Percentiles rank a stretch among this genome's conserved stretches.
These are phyloP conservation scores for Rhodophaea formosa DNA, from an alignment of 2,888 invertebrate species.

Conservation along the genomic window DNA sequence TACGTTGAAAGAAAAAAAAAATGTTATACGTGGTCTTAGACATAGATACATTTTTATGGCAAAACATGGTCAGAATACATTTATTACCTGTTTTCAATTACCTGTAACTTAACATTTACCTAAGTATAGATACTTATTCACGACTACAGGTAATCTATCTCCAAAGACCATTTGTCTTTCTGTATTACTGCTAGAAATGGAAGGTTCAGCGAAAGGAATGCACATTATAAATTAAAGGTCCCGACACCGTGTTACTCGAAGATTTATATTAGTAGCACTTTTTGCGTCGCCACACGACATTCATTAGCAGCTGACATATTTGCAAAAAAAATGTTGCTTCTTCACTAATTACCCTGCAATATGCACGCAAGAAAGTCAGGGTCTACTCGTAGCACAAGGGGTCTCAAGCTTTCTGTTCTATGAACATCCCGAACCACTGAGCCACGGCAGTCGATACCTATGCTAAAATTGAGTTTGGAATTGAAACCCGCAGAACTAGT, in stretches of 20 bases:
- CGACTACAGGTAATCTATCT: neutral
- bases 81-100: conserved; percentile 30
- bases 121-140: neutral
- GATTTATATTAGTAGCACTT: conserved; percentile 65
- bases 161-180: conserved; percentile 8
- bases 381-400: neutral
- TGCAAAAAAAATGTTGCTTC: conserved; percentile 34
- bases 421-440: no score
- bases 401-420: neutral
- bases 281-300: conserved; percentile 70
- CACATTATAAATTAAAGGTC: conserved; percentile 70
- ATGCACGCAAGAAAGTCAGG: neutral
- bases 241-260: conserved; percentile 53
- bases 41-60: no score
- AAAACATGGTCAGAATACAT: no score
- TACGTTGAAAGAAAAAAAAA: no score
- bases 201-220: conserved; percentile 58
- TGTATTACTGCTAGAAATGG: conserved; percentile 29
- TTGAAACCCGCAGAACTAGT: no score
- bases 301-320: conserved; percentile 49
- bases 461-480: no score
- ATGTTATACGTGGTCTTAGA: no score
- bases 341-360: conserved; percentile 21
- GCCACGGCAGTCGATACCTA: no score
- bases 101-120: conserved; percentile 10